Evolutionary conservation across 2,888 invertebrate species (phyloP).

Genomic region (Trachelus troglodyta): DNA sequence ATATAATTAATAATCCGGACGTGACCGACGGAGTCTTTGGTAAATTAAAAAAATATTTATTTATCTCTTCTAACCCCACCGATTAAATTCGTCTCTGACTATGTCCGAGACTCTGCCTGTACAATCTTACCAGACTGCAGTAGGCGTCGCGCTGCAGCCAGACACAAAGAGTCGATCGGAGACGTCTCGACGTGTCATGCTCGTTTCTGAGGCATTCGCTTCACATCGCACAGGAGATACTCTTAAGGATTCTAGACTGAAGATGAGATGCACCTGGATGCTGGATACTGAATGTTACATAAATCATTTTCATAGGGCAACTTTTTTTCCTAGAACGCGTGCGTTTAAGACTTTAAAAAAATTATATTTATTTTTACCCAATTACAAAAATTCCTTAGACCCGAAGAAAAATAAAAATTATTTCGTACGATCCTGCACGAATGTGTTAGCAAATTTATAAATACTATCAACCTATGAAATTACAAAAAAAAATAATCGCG

Average conservation of each 20-base stretch:
- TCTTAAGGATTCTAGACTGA: not conserved
- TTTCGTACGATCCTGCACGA: not conserved
- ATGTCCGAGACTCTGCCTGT: constrained; percentile 27
- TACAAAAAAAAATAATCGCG: not conserved
- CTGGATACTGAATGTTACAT: not conserved
- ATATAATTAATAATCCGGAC: not conserved
- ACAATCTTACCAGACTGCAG: constrained; percentile 35
- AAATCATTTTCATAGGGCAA: not conserved
- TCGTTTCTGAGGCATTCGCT: constrained; percentile 10
- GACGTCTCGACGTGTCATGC: constrained; percentile 36
- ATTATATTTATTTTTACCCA: not conserved
- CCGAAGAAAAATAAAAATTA: not conserved
- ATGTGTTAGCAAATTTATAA: not conserved
- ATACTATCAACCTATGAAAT: not conserved
- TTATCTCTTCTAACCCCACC: not conserved
- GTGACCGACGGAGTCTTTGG: not conserved
- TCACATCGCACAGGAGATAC: not conserved
- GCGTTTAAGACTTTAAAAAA: not conserved
- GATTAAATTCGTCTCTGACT: constrained; percentile 11
- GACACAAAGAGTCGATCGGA: constrained; percentile 47
- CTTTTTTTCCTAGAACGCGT: not conserved
- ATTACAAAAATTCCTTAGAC: not conserved
- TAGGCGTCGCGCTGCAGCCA: constrained; percentile 43
- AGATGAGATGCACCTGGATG: not conserved
- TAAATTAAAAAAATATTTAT: not conserved